Evolutionary conservation across 2,888 invertebrate species (phyloP), one percentile per base, ranked within the genome.

Genomic region (Mantis religiosa): DNA sequence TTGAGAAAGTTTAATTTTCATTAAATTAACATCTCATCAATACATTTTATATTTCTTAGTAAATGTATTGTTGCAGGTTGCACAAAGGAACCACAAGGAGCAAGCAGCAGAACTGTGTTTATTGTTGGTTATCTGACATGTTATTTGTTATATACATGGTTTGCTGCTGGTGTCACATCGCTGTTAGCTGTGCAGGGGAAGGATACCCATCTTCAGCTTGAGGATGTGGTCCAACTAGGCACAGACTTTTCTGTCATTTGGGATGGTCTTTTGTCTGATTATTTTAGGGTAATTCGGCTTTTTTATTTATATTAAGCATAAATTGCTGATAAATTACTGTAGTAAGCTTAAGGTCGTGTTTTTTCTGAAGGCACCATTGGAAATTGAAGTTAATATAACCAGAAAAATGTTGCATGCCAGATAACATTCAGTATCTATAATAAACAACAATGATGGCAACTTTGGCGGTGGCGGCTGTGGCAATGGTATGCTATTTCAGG

Each of bases 161-260:
- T 93, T 90, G 92, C 92, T 34, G 92, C 92, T 8, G 92, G 92
- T 30, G 92, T 92, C 82, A 93, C 92, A 9, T 92, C 93, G 3
- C 90, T 92, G 81, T 90, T 93, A 41, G 90, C 92, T 30, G 91
- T 92, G 89, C 91, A 92, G 89, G 91, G 91, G 41, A 89, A 91
- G 86, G 90, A 89, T 82, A 89, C 89, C 30, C 89, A 91, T 85
- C 87, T 91, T 27, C 90, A 90, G 84, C 89, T 91, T 28, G 15
- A 83, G 2, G 91, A 91, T 90, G 90, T 91, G 20, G 89, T 90
- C 83, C 89, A 89, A 27, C 90, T 91, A 90, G 90, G 91, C 27
- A 84, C 91, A 15, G 89, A 89, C 28, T 89, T 91, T 20, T 86
- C 90, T 7, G 89, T 83, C 25, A 85, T 84, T 84, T 89, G 89